These are phyloP conservation scores for Lepidochrysops patricia DNA, from an alignment of 2,888 invertebrate species.

Conservation along the genomic window DNA sequence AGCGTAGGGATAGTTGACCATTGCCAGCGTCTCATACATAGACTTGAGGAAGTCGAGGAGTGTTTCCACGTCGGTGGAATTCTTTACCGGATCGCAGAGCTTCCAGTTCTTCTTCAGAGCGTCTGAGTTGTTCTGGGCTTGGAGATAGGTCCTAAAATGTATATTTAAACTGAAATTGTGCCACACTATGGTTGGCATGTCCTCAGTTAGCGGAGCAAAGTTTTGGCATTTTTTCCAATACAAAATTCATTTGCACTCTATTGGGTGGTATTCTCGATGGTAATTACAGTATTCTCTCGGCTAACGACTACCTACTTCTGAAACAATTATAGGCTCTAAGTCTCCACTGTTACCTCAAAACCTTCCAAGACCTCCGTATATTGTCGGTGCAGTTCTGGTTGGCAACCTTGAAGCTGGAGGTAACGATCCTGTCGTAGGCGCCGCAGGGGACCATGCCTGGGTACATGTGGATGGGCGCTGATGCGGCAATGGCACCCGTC, in stretches of 20 bases:
- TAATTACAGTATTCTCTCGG: too few species aligned
- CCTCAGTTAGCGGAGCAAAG: too few species aligned
- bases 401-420: constrained; percentile 80
- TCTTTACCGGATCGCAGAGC: constrained; percentile 82
- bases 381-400: constrained; percentile 77
- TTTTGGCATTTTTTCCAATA: too few species aligned
- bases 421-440: constrained; percentile 84
- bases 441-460: constrained; percentile 85
- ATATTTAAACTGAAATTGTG: not conserved
- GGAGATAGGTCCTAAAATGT: constrained; percentile 56
- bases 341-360: too few species aligned
- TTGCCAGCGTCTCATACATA: constrained; percentile 87
- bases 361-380: constrained; percentile 85
- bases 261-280: too few species aligned
- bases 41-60: constrained; percentile 82
- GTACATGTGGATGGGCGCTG: constrained; percentile 93
- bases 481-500: constrained; percentile 91
- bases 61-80: constrained; percentile 40
- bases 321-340: too few species aligned
- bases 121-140: constrained; percentile 77
- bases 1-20: constrained; percentile 96
- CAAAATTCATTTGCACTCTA: too few species aligned
- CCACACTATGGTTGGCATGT: too few species aligned
- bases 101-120: constrained; percentile 83
- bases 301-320: too few species aligned